phyloP scores from a whole-genome alignment of 2,888 invertebrate species.

The Eupithecia insigniata region DNA sequence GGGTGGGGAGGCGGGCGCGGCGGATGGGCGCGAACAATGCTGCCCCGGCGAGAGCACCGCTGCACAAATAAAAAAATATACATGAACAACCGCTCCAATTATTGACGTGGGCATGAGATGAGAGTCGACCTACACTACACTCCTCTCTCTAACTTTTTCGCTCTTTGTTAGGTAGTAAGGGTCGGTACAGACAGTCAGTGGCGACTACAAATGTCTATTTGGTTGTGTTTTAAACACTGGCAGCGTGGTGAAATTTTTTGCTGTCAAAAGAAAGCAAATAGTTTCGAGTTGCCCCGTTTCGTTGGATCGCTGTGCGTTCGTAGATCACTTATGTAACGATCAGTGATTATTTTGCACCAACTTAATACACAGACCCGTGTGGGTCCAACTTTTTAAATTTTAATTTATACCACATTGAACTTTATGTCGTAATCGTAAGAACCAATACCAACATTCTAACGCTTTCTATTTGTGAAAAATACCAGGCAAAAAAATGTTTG shows the following conservation, averaged over 20 bases:
- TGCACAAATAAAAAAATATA: constrained; percentile 76
- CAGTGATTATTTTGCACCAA: background rate
- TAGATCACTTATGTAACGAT: background rate
- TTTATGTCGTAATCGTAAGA: constrained; percentile 17
- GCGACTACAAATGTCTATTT: background rate
- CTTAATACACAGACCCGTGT: background rate
- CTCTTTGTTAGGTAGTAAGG: constrained; percentile 45
- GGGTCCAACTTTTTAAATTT: background rate
- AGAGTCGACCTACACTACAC: constrained; percentile 58
- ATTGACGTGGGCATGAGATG: constrained; percentile 80
- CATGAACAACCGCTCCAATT: constrained; percentile 81
- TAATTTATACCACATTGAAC: constrained; percentile 15
- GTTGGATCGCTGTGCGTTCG: background rate
- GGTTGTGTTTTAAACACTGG: background rate
- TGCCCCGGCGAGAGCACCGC: constrained; percentile 73
- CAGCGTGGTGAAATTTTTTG: background rate
- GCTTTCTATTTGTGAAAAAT: constrained; percentile 19
- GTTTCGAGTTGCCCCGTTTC: background rate
- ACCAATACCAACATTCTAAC: background rate
- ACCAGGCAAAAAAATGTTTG: constrained; percentile 24
- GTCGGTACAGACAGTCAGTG: background rate
- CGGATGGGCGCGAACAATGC: constrained; percentile 73
- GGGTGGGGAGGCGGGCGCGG: constrained; percentile 58
- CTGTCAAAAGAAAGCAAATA: background rate
- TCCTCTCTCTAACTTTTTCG: constrained; percentile 48